These are phyloP conservation scores for Drosophila affinis DNA, from an alignment of 2,888 invertebrate species.

Conservation along the genomic window DNA sequence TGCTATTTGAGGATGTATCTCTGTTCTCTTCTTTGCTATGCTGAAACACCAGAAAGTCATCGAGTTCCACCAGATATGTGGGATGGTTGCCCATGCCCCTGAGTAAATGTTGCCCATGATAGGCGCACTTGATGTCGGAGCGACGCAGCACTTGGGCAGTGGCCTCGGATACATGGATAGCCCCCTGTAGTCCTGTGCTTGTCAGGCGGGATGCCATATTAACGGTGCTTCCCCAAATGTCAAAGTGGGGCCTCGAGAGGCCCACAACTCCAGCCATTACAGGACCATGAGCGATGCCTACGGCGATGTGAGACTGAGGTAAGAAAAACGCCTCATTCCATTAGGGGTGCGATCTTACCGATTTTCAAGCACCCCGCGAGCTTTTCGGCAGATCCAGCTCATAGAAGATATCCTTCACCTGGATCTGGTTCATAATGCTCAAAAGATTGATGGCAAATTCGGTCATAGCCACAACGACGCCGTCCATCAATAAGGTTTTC, in stretches of 20 bases:
- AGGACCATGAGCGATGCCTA: conserved; percentile 93
- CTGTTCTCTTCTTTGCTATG: neutral
- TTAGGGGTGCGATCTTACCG: conserved; percentile 8
- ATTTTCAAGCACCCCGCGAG: conserved; percentile 41
- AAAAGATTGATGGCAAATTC: conserved; percentile 90
- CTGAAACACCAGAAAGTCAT: conserved; percentile 17
- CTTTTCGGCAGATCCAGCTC: conserved; percentile 10
- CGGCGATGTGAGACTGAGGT: neutral
- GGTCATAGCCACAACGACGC: conserved; percentile 86
- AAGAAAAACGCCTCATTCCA: no score
- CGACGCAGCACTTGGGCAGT: conserved; percentile 88
- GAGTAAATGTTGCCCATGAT: conserved; percentile 88
- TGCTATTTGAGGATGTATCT: neutral
- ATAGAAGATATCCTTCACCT: conserved; percentile 10
- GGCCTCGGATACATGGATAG: conserved; percentile 90
- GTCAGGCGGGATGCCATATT: conserved; percentile 98
- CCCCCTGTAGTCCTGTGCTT: conserved; percentile 91
- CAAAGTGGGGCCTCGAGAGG: conserved; percentile 95
- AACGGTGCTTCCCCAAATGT: conserved; percentile 98
- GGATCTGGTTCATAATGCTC: conserved; percentile 84
- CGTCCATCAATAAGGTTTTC: neutral
- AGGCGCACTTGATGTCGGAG: conserved; percentile 88
- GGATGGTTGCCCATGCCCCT: conserved; percentile 87
- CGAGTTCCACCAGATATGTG: conserved; percentile 85
- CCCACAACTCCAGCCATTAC: conserved; percentile 97